phyloP scores from a whole-genome alignment of 2,797 vertebrate species.

The Limnodromus scolopaceus region DNA sequence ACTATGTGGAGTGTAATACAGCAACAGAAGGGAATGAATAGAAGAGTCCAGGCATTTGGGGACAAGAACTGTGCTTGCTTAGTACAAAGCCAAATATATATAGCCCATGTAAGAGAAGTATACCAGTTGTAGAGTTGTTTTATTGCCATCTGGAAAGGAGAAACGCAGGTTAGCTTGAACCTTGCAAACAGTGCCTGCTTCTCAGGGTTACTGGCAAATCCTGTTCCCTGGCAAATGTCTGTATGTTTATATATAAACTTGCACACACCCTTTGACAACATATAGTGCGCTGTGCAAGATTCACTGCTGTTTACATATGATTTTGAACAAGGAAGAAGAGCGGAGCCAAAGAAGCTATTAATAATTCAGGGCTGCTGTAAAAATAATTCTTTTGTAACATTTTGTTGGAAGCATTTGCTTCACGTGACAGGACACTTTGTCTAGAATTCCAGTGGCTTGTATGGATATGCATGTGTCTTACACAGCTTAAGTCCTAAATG shows the following conservation, averaged over 20 bases:
- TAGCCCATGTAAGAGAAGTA: neutral
- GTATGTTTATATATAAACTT: neutral
- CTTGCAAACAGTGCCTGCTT: neutral
- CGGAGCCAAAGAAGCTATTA: neutral
- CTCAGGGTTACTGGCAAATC: neutral
- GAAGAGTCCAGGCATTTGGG: neutral
- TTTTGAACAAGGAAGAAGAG: neutral
- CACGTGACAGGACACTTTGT: neutral
- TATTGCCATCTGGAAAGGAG: neutral
- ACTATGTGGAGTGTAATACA: neutral
- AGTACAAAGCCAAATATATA: neutral
- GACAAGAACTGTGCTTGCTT: neutral
- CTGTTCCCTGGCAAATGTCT: neutral
- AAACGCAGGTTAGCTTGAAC: neutral
- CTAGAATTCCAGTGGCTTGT: neutral
- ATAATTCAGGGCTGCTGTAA: neutral
- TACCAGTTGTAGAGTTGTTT: neutral
- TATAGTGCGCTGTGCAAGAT: neutral
- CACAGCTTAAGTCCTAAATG: neutral
- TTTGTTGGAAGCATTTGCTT: neutral
- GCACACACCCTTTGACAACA: slow-evolving; percentile 52
- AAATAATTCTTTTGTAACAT: neutral
- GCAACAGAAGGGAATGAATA: neutral
- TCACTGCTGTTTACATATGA: neutral
- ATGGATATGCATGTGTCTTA: neutral